Percentiles rank a stretch among this genome's conserved stretches.
Evolutionary conservation across 2,797 vertebrate species (phyloP).

Genomic region (Sebastes itinus): DNA sequence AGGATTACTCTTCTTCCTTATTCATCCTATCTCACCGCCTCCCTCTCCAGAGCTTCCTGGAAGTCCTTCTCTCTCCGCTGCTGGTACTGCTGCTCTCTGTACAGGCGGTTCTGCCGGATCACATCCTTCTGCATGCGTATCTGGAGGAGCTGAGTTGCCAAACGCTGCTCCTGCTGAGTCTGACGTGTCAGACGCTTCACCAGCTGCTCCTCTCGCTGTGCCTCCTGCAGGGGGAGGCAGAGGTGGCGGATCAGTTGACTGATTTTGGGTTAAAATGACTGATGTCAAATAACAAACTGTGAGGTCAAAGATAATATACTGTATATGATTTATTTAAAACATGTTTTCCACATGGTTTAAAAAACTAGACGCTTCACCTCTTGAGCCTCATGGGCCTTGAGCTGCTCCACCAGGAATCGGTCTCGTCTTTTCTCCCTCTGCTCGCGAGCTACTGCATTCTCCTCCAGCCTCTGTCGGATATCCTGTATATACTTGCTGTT

Average conservation of each 20-base stretch:
- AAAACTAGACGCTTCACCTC: conserved; percentile 82
- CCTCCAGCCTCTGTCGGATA: conserved; percentile 86
- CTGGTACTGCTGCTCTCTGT: conserved; percentile 90
- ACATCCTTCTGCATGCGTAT: conserved; percentile 90
- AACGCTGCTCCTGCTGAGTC: conserved; percentile 89
- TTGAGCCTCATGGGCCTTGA: conserved; percentile 86
- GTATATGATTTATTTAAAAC: background rate
- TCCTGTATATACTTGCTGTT: conserved; percentile 87
- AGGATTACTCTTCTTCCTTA: conserved; percentile 29
- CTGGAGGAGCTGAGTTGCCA: conserved; percentile 90
- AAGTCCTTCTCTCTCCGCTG: conserved; percentile 88
- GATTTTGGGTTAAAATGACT: background rate
- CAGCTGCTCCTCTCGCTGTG: conserved; percentile 86
- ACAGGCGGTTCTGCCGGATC: conserved; percentile 88
- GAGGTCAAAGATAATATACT: background rate
- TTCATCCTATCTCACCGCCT: conserved; percentile 85
- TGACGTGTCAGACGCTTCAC: conserved; percentile 88
- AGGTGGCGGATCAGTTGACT: background rate
- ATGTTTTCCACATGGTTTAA: background rate
- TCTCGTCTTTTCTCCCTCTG: conserved; percentile 87
- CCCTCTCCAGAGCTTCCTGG: conserved; percentile 88
- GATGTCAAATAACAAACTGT: background rate
- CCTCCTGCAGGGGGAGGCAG: conserved; percentile 78
- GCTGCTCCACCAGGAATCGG: conserved; percentile 86
- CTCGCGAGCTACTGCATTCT: conserved; percentile 82